Evolutionary conservation across 2,113 vertebrate genomes (phyloP), one percentile per base, ranked within the genome.

Genomic region (Pelobates fuscus): DNA sequence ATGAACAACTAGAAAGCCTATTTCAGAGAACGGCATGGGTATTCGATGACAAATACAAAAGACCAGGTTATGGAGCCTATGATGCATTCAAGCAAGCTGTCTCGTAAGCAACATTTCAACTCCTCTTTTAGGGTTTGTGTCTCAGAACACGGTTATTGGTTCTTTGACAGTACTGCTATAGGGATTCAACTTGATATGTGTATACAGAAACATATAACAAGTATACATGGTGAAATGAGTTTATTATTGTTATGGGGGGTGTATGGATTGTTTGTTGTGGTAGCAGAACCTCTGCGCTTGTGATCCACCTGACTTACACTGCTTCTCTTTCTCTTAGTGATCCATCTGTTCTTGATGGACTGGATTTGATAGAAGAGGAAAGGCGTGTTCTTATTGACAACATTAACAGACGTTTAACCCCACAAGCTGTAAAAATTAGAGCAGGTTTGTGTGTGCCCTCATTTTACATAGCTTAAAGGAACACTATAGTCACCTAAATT

Each of bases 1-100:
- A 99, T 27, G 97, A 99, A 80, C 96, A 99, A 81, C 91, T 99
- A 25, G 96, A 99, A 82, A 98, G 95, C 80, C 86, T 99, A 49
- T 99, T 95, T 85, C 94, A 96, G 89, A 94, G 97, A 81, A 98
- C 96, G 21, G 97, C 97, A 79, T 99, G 96, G 97, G 95, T 99
- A 2, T 99, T 98, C 20, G 97, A 99, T 80, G 96, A 99, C 88
- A 98, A 96, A 70, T 98, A 98, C 89, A 98, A 96, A 85, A 91
- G 94, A 57, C 96, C 97, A 0, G 97, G 97, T 86, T 99, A 99
- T 15, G 97, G 97, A 15, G 97, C 97, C 60, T 99, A 99, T 0
- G 97, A 99, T 77, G 96, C 95, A 60, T 99, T 99, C 90, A 99
- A 99, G 81, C 96, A 97, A 59, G 97, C 97, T 10, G 97, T 99